These are phyloP conservation scores for Dufourea novaeangliae DNA, from an alignment of 1,140 invertebrate genomes.

Conservation along the genomic window DNA sequence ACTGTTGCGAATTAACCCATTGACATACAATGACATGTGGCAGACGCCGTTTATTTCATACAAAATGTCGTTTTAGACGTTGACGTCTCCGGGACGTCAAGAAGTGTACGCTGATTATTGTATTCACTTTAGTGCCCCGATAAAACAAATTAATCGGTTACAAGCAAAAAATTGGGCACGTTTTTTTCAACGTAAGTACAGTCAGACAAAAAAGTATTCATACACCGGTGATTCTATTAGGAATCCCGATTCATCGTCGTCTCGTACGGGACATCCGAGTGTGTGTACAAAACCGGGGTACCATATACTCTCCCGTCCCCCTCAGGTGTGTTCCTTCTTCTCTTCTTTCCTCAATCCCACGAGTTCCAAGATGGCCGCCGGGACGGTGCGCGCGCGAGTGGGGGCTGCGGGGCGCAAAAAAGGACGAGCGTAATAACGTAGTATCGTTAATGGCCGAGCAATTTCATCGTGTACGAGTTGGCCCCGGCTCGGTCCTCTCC, in stretches of 20 bases:
- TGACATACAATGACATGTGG: no score
- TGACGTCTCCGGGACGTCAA: no score
- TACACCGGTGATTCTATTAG: no score
- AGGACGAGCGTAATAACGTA: conserved; percentile 81
- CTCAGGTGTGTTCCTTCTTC: conserved; percentile 13
- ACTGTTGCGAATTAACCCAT: no score
- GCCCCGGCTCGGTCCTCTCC: conserved; percentile 55
- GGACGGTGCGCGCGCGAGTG: conserved; percentile 65
- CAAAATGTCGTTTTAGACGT: no score
- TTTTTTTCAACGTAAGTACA: no score
- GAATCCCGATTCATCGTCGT: conserved; percentile 43
- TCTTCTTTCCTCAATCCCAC: conserved; percentile 72
- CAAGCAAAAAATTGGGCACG: no score
- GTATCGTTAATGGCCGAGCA: conserved; percentile 81
- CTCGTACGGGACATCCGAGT: conserved; percentile 11
- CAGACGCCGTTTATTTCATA: no score
- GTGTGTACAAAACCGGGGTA: conserved; percentile 16
- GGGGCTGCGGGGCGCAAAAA: conserved; percentile 77
- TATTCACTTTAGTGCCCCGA: no score
- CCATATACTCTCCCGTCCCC: conserved; percentile 6
- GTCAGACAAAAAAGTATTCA: no score
- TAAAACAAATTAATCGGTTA: no score
- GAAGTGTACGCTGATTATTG: no score
- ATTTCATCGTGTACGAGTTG: conserved; percentile 80
- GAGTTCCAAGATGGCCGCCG: conserved; percentile 79